Base-by-base conservation (phyloP, 2,113 vertebrate species). In the Hemibagrus wyckioides region DNA sequence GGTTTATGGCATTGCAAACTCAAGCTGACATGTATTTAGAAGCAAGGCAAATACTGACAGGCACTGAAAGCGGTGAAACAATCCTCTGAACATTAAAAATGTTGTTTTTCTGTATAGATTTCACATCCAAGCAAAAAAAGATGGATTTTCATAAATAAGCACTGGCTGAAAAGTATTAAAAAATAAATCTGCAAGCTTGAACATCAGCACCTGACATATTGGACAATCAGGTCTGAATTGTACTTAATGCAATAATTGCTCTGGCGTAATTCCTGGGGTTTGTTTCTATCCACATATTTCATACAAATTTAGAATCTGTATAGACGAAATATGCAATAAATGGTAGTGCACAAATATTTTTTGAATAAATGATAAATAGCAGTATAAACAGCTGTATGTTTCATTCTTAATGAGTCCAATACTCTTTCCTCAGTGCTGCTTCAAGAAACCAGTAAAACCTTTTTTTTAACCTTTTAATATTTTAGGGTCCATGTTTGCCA, bases 1-100 rank as follows among this genome's bases (percentile, higher is more conserved):
- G 85, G 84, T 79, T 86, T 73, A 88, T 54, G 39, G 52, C 80
- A 83, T 75, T 57, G 56, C 61, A 84, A 90, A 85, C 54, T 25
- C 17, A 75, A 85, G 13, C 75, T 71, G 80, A 61, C 52, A 71
- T 14, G 8, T 86, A 48, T 77, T 52, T 41, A 17, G 50, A 67
- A 82, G 54, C 52, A n/a, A 79, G 67, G 56, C 73, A 59, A 8
- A 57, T 85, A 84, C n/a, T 33, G 63, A 44, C 59, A 5, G 73
- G 41, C 63, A 21, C 13, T 33, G 71, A 54, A 48, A 59, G 69
- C 6, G 59, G 52, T 36, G 17, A 65, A 6, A 4, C 9, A 85
- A 28, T 76, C 67, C 69, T 41, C 56, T 85, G 61, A 75, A 75
- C 84, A 76, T 82, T 65, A 85, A 63, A 88, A 69, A 63, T 52